Evolutionary conservation across 1,140 invertebrate genomes (phyloP).

Genomic region (Platyura marginata): DNA sequence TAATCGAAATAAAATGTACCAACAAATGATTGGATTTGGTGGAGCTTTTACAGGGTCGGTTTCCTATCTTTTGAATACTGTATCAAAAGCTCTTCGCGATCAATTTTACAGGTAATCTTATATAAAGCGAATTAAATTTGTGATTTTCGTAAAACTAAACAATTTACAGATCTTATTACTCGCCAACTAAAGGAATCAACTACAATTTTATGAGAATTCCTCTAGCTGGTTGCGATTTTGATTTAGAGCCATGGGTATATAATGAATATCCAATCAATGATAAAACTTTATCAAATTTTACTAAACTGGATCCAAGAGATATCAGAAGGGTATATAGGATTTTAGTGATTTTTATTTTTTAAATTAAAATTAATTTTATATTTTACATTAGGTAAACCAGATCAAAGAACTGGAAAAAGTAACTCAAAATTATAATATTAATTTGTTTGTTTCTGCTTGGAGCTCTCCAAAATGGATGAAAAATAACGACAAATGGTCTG

Average conservation of each 20-base stretch:
- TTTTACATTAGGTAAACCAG: slow-evolving; percentile 7
- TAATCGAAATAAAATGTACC: slow-evolving; percentile 25
- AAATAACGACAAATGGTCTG: slow-evolving; percentile 42
- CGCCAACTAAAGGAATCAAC: slow-evolving; percentile 37
- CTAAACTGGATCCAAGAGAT: slow-evolving; percentile 16
- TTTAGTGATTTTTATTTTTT: not conserved
- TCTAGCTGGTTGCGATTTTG: slow-evolving; percentile 68
- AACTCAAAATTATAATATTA: slow-evolving; percentile 15
- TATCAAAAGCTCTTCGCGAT: slow-evolving; percentile 33
- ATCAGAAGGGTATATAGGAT: slow-evolving; percentile 4
- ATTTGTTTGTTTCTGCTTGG: slow-evolving; percentile 57
- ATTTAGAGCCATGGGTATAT: slow-evolving; percentile 31
- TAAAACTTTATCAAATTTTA: slow-evolving; percentile 42
- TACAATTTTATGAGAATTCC: slow-evolving; percentile 61
- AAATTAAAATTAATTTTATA: not conserved
- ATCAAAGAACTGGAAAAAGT: slow-evolving; percentile 14
- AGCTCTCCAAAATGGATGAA: slow-evolving; percentile 89
- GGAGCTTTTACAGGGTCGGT: slow-evolving; percentile 76
- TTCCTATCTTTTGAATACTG: slow-evolving; percentile 49
- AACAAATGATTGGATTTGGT: slow-evolving; percentile 60
- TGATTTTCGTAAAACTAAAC: not conserved
- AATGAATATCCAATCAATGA: slow-evolving; percentile 36
- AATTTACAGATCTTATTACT: slow-evolving; percentile 30
- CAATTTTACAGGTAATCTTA: slow-evolving; percentile 36
- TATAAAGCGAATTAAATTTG: not conserved